Base-by-base conservation (phyloP, 2,888 invertebrate genomes). In the Sesia apiformis region DNA sequence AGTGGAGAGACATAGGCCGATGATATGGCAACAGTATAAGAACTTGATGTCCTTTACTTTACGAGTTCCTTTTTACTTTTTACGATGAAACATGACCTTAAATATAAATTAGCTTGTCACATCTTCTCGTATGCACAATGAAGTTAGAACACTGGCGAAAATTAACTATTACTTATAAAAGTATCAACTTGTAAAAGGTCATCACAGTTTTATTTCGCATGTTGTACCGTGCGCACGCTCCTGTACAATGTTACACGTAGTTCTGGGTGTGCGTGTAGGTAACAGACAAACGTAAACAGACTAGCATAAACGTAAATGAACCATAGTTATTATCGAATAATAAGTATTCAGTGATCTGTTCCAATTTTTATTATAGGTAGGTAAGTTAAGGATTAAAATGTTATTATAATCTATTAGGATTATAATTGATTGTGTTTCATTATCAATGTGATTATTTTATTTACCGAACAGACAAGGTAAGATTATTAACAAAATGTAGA, bases 121-220 rank as follows among this genome's bases (percentile, higher is more conserved):
- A 23, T 23, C 23, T 23, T 23, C 23, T 23, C 23, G 23, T 23
- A 23, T 23, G 2, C 23, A 23, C 23, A 23, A 23, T 23, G 23
- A 23, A 23, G 23, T 23, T 23, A 23, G 23, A 23, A 23, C 23
- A 23, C 23, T 23, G 23, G 49, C 52, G 53, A 52, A 55, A 57
- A 55, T 56, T 56, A 56, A 56, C 55, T 55, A 49, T 46, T 23
- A 23, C 23, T 58, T 55, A 53, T 57, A 60, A 60, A 57, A 58
- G 59, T 59, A 56, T 58, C 60, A 57, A 56, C 55, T 55, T 56
- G 59, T 60, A 62, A 65, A 65, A 69, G 65, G 65, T 68, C 69
- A 67, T 65, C 66, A 62, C 68, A 69, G 73, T 65, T 65, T 75
- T 77, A 73, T 66, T 76, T 74, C 70, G 74, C 70, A 64, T 68